Percentiles rank a stretch among this genome's conserved stretches.
Conservation (phyloP, 2,888 invertebrate species). For the Polydrusus tereticollis region DNA sequence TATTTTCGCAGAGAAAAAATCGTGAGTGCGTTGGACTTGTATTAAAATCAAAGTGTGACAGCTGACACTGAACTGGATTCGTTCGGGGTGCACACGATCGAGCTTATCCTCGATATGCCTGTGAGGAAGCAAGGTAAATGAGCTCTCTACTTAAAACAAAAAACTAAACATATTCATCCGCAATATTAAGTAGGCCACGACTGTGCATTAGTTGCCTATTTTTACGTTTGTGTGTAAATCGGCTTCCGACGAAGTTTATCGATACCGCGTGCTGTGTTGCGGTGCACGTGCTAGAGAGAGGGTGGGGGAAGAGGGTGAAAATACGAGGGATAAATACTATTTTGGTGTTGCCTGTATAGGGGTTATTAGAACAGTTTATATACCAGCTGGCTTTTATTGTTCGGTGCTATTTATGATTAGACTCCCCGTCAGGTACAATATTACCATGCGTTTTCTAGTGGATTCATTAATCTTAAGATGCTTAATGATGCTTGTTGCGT, state of each 20-base stretch:
- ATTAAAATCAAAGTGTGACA: conserved; percentile 14
- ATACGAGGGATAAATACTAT: conserved; percentile 14
- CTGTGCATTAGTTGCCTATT: conserved; percentile 16
- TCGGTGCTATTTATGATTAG: conserved; percentile 1
- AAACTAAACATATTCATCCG: background rate
- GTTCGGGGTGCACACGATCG: conserved; percentile 41
- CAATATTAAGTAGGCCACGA: conserved; percentile 2
- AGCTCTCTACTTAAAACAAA: background rate
- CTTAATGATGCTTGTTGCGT: too few relatives aligned
- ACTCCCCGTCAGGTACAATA: background rate
- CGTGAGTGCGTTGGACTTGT: conserved; percentile 4
- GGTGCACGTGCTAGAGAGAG: conserved; percentile 33
- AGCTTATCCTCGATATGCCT: conserved; percentile 46
- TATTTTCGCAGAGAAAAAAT: conserved; percentile 9
- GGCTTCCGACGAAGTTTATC: conserved; percentile 25
- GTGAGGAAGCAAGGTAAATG: conserved; percentile 46
- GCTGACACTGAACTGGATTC: conserved; percentile 43
- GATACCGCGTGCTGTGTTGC: conserved; percentile 37
- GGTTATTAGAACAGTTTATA: conserved; percentile 9
- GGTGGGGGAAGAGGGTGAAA: conserved; percentile 29
- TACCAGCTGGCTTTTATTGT: conserved; percentile 1
- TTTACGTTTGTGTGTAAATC: conserved; percentile 15
- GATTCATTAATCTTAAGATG: background rate
- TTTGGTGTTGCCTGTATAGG: conserved; percentile 1
- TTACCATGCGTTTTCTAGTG: background rate